phyloP scores from a whole-genome alignment of 2,888 invertebrate species.

The Drosophila paranaensis region DNA sequence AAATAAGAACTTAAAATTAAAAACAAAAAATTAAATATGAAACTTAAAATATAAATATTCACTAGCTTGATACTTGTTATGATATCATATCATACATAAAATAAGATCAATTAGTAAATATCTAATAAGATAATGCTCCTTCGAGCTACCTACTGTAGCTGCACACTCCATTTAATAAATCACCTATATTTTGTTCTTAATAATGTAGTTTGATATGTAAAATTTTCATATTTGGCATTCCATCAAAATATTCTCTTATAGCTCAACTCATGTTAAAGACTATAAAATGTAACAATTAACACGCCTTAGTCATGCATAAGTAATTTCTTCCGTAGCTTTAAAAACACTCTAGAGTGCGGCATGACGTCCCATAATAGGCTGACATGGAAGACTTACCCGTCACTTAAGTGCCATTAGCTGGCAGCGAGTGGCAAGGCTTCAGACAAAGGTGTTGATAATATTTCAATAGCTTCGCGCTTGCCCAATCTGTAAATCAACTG shows the following conservation, averaged over 20 bases:
- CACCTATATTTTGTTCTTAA: too few species aligned
- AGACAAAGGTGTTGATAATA: constrained; percentile 47
- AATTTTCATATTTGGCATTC: neutral
- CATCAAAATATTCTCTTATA: neutral
- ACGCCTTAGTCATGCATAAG: neutral
- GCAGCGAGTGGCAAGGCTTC: neutral
- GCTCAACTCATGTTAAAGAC: too few species aligned
- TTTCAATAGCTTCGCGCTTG: constrained; percentile 33
- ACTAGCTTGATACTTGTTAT: too few species aligned
- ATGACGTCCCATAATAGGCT: neutral
- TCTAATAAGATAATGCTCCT: too few species aligned
- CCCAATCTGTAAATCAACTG: constrained; percentile 61
- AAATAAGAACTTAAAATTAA: too few species aligned
- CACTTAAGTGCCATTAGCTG: constrained; percentile 27
- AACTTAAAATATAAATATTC: too few species aligned
- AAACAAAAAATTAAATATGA: too few species aligned
- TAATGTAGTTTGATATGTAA: neutral
- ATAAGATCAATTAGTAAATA: too few species aligned
- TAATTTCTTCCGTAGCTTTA: neutral
- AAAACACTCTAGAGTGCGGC: neutral
- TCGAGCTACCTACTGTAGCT: too few species aligned
- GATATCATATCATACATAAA: too few species aligned
- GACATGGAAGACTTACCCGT: neutral
- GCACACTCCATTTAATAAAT: too few species aligned
- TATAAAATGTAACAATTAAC: neutral